Evolutionary conservation across 2,888 invertebrate genomes (phyloP), one percentile per base, ranked within the genome.

Genomic region (Hypselothyrea guttata): DNA sequence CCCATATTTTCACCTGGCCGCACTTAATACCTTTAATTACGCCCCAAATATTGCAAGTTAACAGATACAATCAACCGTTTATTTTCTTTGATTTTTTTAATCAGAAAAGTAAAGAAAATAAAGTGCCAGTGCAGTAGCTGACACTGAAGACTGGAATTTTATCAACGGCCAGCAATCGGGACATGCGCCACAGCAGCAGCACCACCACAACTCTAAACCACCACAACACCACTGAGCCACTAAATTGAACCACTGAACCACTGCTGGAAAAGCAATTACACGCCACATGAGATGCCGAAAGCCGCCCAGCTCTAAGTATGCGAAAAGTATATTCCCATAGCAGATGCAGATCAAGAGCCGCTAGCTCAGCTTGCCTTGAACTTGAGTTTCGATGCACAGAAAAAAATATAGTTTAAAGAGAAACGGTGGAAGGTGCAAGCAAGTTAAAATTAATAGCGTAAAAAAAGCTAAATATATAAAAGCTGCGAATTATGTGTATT

Each of bases 21-120:
- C 71, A 61, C 67, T 73, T 66, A 75, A 82, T 75, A 78, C 83
- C 76, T 83, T 85, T 85, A 81, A 81, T 84, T 84, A 81, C 79
- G 85, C 73, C 83, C 76, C 85, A 55, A 84, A 78, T 64, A 67
- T 75, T 58, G 69, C 47, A 12, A 45, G 62, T 71, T 67, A 75
- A 44, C 44, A 62, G 85, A 84, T 84, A 60, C 62, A 53, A 70
- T 78, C 85, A 12, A 8, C 15, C 53, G 58, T 67, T 22, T 5
- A 4, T 22, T 22, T 5, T 22, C 5, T 22, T 22, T 22, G 2
- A 2, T 22, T 22, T 22, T 22, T 22, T 83, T 72, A 79, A 84
- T 82, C 79, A 79, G 79, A 65, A 65, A 73, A n/a, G n/a, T n/a
- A 65, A 72, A 75, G 83, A 84, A 63, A 62, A 55, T 54, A 60